Conservation (phyloP, 1,140 invertebrate genomes). For the Phymorhynchus buccinoides region DNA sequence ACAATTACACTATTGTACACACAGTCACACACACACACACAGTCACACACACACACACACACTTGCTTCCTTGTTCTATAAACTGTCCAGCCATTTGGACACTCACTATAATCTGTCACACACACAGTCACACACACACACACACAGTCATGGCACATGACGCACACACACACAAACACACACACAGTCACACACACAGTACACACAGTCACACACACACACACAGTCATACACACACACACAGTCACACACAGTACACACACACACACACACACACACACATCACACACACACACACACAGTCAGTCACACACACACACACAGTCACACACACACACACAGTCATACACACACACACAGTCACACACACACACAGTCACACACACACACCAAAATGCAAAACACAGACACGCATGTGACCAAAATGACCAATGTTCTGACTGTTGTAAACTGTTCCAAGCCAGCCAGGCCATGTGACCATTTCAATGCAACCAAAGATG, state of each 20-base stretch:
- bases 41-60: background rate
- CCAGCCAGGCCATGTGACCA: too few relatives aligned
- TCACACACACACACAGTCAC: background rate
- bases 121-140: background rate
- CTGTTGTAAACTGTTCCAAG: too few relatives aligned
- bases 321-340: conserved; percentile 14
- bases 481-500: too few relatives aligned
- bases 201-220: background rate
- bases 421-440: too few relatives aligned
- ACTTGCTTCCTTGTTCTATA: too few relatives aligned
- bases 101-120: background rate
- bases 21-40: background rate
- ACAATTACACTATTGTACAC: background rate
- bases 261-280: conserved; percentile 32
- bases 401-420: too few relatives aligned
- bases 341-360: conserved; percentile 13
- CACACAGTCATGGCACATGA: background rate
- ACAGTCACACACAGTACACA: too few relatives aligned
- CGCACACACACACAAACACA: background rate
- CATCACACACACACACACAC: conserved; percentile 36
- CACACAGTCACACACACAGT: background rate
- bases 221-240: background rate
- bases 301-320: conserved; percentile 20
- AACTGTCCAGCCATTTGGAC: too few relatives aligned
- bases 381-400: background rate